Conservation (phyloP, 2,113 vertebrate genomes). For the Panthera uncia region DNA sequence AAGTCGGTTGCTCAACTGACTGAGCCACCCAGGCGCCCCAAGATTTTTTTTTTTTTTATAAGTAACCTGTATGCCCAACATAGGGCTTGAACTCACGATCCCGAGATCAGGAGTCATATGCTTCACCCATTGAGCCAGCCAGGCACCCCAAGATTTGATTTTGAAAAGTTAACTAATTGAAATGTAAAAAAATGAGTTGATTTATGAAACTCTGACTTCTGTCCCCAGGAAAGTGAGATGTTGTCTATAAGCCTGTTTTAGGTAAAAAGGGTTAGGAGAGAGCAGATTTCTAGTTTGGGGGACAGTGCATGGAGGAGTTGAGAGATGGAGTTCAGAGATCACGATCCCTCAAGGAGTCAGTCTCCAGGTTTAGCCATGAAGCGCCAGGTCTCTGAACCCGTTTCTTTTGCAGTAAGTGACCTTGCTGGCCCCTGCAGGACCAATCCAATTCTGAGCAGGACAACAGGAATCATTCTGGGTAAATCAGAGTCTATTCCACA, state of each 20-base stretch:
- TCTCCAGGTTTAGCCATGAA: neutral
- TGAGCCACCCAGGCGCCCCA: too few relatives aligned
- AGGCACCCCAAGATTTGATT: neutral
- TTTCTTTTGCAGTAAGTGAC: neutral
- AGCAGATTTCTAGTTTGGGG: neutral
- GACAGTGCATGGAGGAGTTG: neutral
- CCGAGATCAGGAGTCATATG: neutral
- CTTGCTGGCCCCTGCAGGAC: neutral
- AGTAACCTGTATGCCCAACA: too few relatives aligned
- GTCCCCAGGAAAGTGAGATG: neutral
- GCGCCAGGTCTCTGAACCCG: neutral
- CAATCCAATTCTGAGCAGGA: neutral
- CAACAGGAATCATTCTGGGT: neutral
- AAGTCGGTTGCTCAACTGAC: too few relatives aligned
- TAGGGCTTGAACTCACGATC: neutral
- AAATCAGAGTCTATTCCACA: neutral
- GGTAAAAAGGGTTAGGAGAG: neutral
- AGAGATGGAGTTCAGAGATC: neutral
- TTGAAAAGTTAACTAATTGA: conserved; percentile 25
- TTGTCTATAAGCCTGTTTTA: neutral
- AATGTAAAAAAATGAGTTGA: conserved; percentile 40
- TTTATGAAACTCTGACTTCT: neutral
- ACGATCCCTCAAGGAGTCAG: neutral
- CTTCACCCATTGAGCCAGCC: neutral
- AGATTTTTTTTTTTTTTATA: too few relatives aligned